Conservation (phyloP, 2,113 vertebrate genomes). For the Phalacrocorax aristotelis region DNA sequence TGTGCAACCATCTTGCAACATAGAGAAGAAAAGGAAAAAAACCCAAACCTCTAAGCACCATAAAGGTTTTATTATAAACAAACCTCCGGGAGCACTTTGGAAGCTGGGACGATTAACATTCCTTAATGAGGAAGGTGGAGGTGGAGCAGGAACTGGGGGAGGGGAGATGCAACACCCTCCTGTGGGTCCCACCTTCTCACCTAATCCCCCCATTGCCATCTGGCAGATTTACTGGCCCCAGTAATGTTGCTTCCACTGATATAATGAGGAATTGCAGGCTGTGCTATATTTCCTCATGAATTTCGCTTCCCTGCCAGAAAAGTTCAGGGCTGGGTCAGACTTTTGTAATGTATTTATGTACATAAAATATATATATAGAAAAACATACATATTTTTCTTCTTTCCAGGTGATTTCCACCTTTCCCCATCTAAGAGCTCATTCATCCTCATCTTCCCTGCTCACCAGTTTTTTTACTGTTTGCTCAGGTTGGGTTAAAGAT, state of each 20-base stretch:
- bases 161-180: not conserved
- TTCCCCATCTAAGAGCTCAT: not conserved
- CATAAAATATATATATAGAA: not conserved
- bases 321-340: conserved; percentile 64
- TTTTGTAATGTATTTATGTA: not conserved
- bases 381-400: not conserved
- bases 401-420: not conserved
- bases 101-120: not conserved
- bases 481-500: not conserved
- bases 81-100: not conserved
- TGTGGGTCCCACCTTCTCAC: not conserved
- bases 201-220: not conserved
- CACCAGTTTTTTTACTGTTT: not conserved
- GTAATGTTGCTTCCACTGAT: not conserved
- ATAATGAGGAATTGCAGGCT: conserved; percentile 51
- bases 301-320: conserved; percentile 37
- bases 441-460: not conserved
- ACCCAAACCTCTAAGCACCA: not conserved
- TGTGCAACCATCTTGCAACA: not conserved
- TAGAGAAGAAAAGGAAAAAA: not conserved
- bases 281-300: not conserved
- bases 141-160: not conserved
- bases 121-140: not conserved
- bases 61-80: not conserved
- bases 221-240: conserved; percentile 37